Base-by-base conservation (phyloP, 2,113 vertebrate genomes). In the Mesitornis unicolor region DNA sequence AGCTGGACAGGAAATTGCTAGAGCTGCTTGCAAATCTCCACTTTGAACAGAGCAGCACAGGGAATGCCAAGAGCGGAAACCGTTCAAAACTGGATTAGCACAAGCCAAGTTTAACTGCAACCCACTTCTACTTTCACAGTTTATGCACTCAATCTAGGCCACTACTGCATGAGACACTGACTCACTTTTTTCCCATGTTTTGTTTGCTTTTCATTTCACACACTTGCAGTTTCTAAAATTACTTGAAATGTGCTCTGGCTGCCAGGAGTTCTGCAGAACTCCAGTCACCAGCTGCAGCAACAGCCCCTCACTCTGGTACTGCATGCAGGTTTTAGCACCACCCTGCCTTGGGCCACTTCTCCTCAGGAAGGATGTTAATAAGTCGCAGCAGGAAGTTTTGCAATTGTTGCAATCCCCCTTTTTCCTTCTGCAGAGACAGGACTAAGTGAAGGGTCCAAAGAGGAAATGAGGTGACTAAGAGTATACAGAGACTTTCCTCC, bases 1-100 rank as follows among this genome's bases (percentile, higher is more conserved):
- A 98, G 98, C 98, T 98, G 98, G 98, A 98, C 98, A 99, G 98
- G 98, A 99, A 99, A 99, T 99, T 98, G 98, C 98, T 98, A 97
- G 97, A 96, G 97, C 98, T 98, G 98, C 97, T 97, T 97, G 97
- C 97, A 98, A 98, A 98, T 98, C 98, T 98, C 97, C 94, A 97
- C 98, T 98, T 98, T 98, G 97, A 98, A 98, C 98, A 96, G 96
- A 98, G 98, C 95, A 98, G 98, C 97, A 95, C 36, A 96, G 97
- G 98, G 98, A 98, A 98, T 98, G 97, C 97, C 98, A 98, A 98
- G 98, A 98, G 97, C 98, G 98, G 98, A 98, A 99, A 98, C 97
- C 67, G 96, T 98, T 98, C 94, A 97, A 98, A 98, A 97, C 98
- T 94, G 98, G 98, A 98, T 99, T 98, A 98, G 93, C 98, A 96